These are phyloP conservation scores for Thaleichthys pacificus DNA, from an alignment of 2,797 vertebrate species.

Conservation along the genomic window DNA sequence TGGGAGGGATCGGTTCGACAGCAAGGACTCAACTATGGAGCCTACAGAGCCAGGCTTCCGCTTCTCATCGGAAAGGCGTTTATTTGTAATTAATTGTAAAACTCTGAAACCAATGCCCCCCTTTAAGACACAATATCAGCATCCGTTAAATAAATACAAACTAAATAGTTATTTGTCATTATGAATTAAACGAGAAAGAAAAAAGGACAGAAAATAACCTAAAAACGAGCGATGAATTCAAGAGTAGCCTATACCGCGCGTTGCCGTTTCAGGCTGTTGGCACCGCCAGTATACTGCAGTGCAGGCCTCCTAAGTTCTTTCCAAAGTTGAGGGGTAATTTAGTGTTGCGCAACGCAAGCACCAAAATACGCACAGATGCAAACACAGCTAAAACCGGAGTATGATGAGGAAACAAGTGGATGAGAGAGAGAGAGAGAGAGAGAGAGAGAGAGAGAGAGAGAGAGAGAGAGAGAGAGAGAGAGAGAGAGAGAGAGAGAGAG, in stretches of 20 bases:
- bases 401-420: conserved; percentile 6
- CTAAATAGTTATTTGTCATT: no score
- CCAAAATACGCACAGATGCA: conserved; percentile 66
- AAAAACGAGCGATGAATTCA: not conserved
- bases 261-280: no score
- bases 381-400: conserved; percentile 66
- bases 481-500: no score
- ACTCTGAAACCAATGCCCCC: no score
- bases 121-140: no score
- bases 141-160: no score
- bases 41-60: not conserved
- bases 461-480: conserved; percentile 46
- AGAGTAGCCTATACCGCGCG: no score
- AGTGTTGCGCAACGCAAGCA: conserved; percentile 56
- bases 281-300: conserved; percentile 15
- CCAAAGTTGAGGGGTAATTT: conserved; percentile 60
- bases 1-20: conserved; percentile 14
- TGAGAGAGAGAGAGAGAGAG: conserved; percentile 44
- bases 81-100: no score
- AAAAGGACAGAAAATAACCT: not conserved
- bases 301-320: conserved; percentile 40
- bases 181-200: not conserved
- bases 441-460: conserved; percentile 56
- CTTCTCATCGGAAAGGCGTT: no score
- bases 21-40: not conserved